Evolutionary conservation across 2,888 invertebrate species (phyloP), one percentile per base, ranked within the genome.

Genomic region (Agrochola circellaris): DNA sequence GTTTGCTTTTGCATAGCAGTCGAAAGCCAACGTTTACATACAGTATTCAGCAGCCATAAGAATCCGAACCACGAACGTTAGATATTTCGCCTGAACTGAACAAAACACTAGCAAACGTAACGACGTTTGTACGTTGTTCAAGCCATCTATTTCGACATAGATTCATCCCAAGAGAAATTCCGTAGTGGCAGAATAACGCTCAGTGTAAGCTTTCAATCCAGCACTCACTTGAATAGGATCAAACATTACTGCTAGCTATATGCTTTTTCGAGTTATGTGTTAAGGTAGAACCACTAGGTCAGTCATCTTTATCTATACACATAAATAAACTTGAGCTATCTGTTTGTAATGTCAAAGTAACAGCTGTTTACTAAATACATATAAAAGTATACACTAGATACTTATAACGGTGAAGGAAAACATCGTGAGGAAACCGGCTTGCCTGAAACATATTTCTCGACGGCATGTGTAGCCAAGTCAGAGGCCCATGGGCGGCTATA

Each of bases 131-230:
- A 89, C 90, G 88, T 88, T 90, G 90, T 89, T 91, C 89, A 79
- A 89, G 82, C 90, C 88, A 90, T 92, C 89, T 89, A 89, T 89
- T 88, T 85, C 84, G 81, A 87, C 88, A 88, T 89, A 90, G 90
- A 93, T 92, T 92, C 91, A 90, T 92, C 91, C 91, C 91, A 76
- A 74, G 92, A 93, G 93, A 91, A 92, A 92, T 93, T 89, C 86
- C 85, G 86, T 82, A 89, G 87, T 88, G 86, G 86, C 89, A 87
- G 90, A 87, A 90, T 88, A 89, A 90, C 88, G 87, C 82, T 90
- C 87, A 86, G 82, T 82, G 85, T 87, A 90, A 90, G 89, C 90
- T 91, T 92, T 91, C 90, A 90, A 91, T 92, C 89, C 89, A 56
- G 77, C 75, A 85, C 81, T 90, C 85, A 88, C 88, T 89, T 88